These are phyloP conservation scores for Pandemis corylana DNA, from an alignment of 2,888 invertebrate species.

Conservation along the genomic window DNA sequence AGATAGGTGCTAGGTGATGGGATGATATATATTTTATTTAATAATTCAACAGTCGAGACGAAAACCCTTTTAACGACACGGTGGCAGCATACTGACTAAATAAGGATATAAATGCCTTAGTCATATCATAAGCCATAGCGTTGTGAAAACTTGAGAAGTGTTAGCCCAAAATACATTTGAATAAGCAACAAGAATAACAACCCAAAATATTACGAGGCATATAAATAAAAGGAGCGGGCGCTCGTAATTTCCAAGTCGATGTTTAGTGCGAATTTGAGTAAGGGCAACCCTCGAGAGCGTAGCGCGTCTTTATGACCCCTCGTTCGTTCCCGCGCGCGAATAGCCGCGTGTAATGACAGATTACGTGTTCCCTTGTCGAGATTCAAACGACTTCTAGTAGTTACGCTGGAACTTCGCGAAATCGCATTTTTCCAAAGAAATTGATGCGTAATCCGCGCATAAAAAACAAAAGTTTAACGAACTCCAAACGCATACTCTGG, in stretches of 20 bases:
- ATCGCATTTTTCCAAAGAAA: conserved; percentile 6
- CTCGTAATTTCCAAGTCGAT: conserved; percentile 42
- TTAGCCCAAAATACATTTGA: conserved; percentile 35
- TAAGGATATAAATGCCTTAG: background rate
- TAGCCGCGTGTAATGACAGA: conserved; percentile 55
- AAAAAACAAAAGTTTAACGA: background rate
- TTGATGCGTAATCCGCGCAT: background rate
- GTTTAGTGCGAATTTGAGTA: conserved; percentile 44
- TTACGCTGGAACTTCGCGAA: conserved; percentile 46
- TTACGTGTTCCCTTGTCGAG: conserved; percentile 56
- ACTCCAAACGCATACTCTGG: background rate
- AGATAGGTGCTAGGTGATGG: too few relatives aligned
- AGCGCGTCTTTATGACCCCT: conserved; percentile 47
- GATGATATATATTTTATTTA: too few relatives aligned
- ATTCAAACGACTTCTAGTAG: conserved; percentile 55
- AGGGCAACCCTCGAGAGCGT: conserved; percentile 42
- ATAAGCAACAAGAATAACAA: conserved; percentile 40
- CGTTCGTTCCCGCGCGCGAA: conserved; percentile 45
- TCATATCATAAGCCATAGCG: background rate
- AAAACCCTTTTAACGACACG: background rate
- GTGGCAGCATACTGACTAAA: background rate
- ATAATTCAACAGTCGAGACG: too few relatives aligned
- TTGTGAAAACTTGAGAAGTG: conserved; percentile 6
- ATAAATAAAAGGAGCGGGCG: conserved; percentile 37
- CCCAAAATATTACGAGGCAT: conserved; percentile 39